Evolutionary conservation across 1,140 invertebrate species (phyloP).

Genomic region (Lineus longissimus): DNA sequence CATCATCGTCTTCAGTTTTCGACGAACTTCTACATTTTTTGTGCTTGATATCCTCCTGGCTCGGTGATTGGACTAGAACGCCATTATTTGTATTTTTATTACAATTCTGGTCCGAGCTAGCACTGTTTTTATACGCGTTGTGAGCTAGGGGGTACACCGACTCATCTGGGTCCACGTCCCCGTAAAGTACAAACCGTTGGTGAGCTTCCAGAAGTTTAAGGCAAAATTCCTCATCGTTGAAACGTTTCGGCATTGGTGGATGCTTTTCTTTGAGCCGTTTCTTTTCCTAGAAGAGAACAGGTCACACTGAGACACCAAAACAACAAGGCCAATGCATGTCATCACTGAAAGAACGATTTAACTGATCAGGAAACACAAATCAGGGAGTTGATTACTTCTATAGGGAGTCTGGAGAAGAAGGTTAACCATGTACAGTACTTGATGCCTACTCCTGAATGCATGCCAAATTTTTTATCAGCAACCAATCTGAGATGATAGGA

Average conservation of each 20-base stretch:
- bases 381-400: too few relatives aligned
- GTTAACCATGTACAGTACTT: too few relatives aligned
- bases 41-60: too few relatives aligned
- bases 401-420: too few relatives aligned
- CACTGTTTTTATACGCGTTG: slow-evolving; percentile 27
- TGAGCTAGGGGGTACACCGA: slow-evolving; percentile 31
- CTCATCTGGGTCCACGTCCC: slow-evolving; percentile 10
- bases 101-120: not conserved
- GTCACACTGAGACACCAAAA: not conserved
- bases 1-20: too few relatives aligned
- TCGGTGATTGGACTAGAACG: too few relatives aligned
- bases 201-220: slow-evolving; percentile 73
- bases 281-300: slow-evolving; percentile 64
- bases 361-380: too few relatives aligned
- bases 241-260: slow-evolving; percentile 65
- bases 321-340: not conserved
- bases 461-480: too few relatives aligned
- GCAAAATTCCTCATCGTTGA: slow-evolving; percentile 74
- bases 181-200: slow-evolving; percentile 54
- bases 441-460: too few relatives aligned
- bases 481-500: too few relatives aligned
- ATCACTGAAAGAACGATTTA: not conserved
- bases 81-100: too few relatives aligned
- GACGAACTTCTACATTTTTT: too few relatives aligned
- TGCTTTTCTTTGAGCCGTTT: slow-evolving; percentile 76